phyloP scores from a whole-genome alignment of 2,888 invertebrate species.

The Apodemia hepburni region DNA sequence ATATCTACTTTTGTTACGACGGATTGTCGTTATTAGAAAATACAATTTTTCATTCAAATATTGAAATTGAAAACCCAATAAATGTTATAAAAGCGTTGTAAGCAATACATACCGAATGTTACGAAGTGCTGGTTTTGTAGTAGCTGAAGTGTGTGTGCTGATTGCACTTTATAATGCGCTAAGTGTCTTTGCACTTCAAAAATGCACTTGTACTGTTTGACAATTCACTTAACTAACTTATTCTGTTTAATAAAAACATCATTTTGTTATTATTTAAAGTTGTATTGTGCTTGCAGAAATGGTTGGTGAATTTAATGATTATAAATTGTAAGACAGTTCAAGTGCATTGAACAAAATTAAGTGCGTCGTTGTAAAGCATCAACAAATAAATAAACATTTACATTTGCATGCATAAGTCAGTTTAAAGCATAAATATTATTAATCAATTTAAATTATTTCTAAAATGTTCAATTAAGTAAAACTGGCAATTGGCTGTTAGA shows the following conservation, averaged over 20 bases:
- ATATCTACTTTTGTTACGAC: not conserved
- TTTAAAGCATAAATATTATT: no score
- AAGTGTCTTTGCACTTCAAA: not conserved
- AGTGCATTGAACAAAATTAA: no score
- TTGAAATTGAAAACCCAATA: constrained; percentile 31
- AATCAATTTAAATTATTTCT: no score
- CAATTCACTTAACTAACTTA: not conserved
- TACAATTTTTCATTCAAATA: not conserved
- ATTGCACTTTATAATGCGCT: not conserved
- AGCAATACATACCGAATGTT: constrained; percentile 37
- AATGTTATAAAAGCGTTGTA: constrained; percentile 29
- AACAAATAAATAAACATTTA: no score
- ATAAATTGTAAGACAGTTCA: no score
- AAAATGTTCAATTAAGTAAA: no score
- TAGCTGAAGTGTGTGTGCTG: constrained; percentile 21
- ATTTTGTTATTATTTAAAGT: not conserved
- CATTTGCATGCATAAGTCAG: no score
- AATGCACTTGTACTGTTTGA: not conserved
- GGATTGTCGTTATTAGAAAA: no score
- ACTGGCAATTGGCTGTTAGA: no score
- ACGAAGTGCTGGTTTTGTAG: constrained; percentile 28
- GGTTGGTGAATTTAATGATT: no score
- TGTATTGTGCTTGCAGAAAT: no score
- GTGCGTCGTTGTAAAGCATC: no score
- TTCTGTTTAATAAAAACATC: not conserved